Conservation (phyloP, 2,113 vertebrate species). For the Empidonax traillii region DNA sequence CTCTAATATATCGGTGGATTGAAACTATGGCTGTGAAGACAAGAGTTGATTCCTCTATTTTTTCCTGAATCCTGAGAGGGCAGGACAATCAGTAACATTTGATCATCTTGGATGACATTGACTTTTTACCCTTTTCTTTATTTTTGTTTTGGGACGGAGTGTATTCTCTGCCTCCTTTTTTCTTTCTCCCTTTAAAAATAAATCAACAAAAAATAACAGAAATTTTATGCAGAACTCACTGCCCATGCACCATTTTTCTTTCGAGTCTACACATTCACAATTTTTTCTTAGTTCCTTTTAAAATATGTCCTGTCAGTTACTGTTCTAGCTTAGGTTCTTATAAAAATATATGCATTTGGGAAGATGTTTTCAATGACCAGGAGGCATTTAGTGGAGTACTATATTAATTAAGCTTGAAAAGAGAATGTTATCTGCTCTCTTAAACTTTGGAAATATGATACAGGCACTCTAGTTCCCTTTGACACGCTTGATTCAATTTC, state of each 20-base stretch:
- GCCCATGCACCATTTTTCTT: neutral
- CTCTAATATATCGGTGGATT: neutral
- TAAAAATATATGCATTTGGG: neutral
- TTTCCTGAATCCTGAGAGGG: neutral
- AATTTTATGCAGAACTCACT: neutral
- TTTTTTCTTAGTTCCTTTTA: neutral
- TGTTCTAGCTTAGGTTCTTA: neutral
- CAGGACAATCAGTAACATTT: neutral
- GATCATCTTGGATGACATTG: neutral
- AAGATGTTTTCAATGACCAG: neutral
- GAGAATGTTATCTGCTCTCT: neutral
- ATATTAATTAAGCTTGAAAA: neutral
- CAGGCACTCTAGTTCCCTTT: neutral
- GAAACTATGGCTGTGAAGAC: neutral
- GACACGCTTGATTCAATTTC: neutral
- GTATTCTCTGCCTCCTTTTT: neutral
- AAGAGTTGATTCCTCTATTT: neutral
- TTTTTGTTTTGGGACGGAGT: neutral
- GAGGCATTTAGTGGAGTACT: neutral
- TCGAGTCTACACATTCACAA: neutral
- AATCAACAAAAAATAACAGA: neutral
- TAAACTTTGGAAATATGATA: neutral
- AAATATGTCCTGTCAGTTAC: neutral
- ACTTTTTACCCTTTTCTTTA: neutral
- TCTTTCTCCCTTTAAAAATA: no score